Evolutionary conservation across 2,888 invertebrate genomes (phyloP).

Genomic region (Epiperipatus broadwayi): DNA sequence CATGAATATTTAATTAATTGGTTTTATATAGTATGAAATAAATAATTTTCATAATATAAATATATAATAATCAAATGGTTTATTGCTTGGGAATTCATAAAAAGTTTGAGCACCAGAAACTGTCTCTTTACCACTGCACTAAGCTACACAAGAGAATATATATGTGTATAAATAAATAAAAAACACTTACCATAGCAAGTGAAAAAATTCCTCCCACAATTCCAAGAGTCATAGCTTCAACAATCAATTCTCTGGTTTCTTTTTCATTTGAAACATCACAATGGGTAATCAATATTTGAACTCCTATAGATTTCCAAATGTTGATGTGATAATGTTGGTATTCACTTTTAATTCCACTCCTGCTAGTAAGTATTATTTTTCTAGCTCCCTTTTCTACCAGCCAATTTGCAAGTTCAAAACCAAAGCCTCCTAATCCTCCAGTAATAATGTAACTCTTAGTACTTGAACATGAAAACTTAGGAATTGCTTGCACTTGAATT

Average conservation of each 20-base stretch:
- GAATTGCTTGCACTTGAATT: constrained; percentile 18
- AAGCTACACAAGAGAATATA: no score
- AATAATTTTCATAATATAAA: constrained; percentile 12
- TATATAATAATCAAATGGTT: constrained; percentile 6
- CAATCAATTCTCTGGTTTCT: constrained; percentile 50
- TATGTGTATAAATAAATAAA: constrained; percentile 4
- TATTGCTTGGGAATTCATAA: background rate
- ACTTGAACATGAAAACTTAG: constrained; percentile 22
- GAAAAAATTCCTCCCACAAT: constrained; percentile 77
- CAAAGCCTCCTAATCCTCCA: constrained; percentile 35
- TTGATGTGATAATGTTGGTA: constrained; percentile 9
- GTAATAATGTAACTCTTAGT: no score
- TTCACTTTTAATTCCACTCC: constrained; percentile 22
- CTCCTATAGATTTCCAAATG: no score
- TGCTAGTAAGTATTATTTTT: constrained; percentile 25
- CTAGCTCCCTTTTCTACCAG: constrained; percentile 30
- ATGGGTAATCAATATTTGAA: constrained; percentile 44
- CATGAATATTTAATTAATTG: no score
- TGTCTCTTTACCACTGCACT: no score
- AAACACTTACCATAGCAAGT: constrained; percentile 54
- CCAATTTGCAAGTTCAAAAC: constrained; percentile 31
- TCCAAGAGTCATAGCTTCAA: constrained; percentile 43
- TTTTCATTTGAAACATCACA: constrained; percentile 46
- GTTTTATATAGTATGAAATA: background rate
- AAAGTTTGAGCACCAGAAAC: no score